Conservation (phyloP, 1,140 invertebrate species). For the Carcinoscorpius rotundicauda region DNA sequence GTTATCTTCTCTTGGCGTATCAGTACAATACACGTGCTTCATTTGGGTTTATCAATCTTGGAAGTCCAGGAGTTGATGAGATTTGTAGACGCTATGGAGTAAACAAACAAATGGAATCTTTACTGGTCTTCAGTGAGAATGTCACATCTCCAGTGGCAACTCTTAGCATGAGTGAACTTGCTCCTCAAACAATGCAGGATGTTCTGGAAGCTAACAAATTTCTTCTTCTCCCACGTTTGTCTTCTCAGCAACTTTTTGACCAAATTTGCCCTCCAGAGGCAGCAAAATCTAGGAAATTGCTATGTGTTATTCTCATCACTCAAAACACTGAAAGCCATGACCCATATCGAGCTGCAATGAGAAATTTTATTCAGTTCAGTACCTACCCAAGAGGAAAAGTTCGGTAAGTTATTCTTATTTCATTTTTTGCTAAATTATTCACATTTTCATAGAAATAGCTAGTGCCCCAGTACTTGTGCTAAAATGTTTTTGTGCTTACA, state of each 20-base stretch:
- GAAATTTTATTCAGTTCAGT: conserved; percentile 44
- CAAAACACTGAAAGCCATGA: conserved; percentile 42
- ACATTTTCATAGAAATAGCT: too few species aligned
- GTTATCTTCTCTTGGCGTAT: conserved; percentile 80
- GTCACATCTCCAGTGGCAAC: conserved; percentile 63
- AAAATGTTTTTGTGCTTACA: too few species aligned
- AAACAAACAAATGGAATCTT: conserved; percentile 60
- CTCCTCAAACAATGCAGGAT: conserved; percentile 70
- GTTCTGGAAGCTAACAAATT: conserved; percentile 80
- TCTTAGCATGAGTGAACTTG: conserved; percentile 73
- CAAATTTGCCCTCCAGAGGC: conserved; percentile 77
- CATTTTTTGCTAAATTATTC: too few species aligned
- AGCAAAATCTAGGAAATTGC: conserved; percentile 59
- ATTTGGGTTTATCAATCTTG: conserved; percentile 57
- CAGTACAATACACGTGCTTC: conserved; percentile 67
- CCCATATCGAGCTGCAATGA: conserved; percentile 31
- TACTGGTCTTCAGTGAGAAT: conserved; percentile 86
- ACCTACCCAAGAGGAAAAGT: conserved; percentile 19
- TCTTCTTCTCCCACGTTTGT: conserved; percentile 71
- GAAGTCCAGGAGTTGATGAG: conserved; percentile 21
- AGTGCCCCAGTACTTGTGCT: too few species aligned
- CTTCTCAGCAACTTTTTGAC: conserved; percentile 78
- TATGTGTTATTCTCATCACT: conserved; percentile 77
- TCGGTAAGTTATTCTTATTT: not conserved
- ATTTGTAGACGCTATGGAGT: conserved; percentile 46